These are phyloP conservation scores for Sinohyriopsis cumingii DNA, from an alignment of 2,888 invertebrate genomes.

Conservation along the genomic window DNA sequence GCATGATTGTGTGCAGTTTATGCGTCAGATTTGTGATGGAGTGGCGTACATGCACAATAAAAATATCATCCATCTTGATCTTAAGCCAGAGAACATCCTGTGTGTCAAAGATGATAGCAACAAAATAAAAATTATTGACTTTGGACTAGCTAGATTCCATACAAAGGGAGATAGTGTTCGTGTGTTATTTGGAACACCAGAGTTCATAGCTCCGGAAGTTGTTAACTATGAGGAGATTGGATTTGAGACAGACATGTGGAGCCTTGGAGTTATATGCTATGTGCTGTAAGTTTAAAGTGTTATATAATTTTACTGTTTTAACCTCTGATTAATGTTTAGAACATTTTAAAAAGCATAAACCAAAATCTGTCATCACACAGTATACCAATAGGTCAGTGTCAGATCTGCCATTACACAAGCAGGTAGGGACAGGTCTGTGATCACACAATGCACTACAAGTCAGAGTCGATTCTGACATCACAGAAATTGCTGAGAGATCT, in stretches of 20 bases:
- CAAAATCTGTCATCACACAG: no score
- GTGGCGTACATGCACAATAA: conserved; percentile 96
- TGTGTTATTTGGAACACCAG: conserved; percentile 71
- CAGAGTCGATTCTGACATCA: no score
- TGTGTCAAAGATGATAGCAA: conserved; percentile 96
- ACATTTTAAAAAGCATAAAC: no score
- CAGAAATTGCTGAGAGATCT: no score
- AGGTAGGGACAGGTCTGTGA: no score
- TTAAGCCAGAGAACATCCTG: conserved; percentile 99
- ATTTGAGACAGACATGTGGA: conserved; percentile 71
- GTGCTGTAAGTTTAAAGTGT: conserved; percentile 62
- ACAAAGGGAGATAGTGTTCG: conserved; percentile 90
- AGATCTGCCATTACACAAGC: no score
- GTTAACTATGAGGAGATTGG: conserved; percentile 70
- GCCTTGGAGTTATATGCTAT: conserved; percentile 71
- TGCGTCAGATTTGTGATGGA: conserved; percentile 98
- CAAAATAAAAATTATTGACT: conserved; percentile 98
- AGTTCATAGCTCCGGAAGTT: conserved; percentile 72
- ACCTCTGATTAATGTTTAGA: background rate
- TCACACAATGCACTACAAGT: no score
- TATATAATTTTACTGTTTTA: background rate
- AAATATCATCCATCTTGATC: conserved; percentile 95
- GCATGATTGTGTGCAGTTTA: conserved; percentile 94
- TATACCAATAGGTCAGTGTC: no score
- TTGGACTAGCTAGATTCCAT: conserved; percentile 93